Evolutionary conservation across 2,113 vertebrate genomes (phyloP).

Genomic region (Zapornia atra): DNA sequence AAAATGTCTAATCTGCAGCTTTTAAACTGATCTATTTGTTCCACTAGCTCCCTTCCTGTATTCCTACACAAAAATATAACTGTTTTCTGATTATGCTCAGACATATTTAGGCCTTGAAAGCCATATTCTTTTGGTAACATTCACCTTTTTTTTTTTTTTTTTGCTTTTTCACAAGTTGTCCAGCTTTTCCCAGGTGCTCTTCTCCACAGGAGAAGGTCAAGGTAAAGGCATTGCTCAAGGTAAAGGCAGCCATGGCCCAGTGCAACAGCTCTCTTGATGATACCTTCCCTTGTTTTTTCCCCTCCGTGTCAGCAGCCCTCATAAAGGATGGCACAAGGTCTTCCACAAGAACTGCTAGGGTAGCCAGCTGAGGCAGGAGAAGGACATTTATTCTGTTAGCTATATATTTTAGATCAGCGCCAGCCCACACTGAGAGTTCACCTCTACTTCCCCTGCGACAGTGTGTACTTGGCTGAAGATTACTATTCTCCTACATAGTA

Average conservation of each 20-base stretch:
- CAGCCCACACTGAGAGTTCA: background rate
- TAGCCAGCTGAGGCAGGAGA: background rate
- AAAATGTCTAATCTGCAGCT: background rate
- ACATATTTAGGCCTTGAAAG: background rate
- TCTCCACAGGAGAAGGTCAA: background rate
- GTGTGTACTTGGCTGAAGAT: background rate
- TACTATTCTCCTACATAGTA: background rate
- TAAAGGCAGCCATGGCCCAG: accelerated
- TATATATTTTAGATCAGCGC: background rate
- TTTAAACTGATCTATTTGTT: background rate
- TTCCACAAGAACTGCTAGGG: background rate
- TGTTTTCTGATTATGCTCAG: background rate
- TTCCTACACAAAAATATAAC: background rate
- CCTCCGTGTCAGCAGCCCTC: background rate
- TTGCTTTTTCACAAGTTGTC: background rate
- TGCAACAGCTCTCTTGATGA: background rate
- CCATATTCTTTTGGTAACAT: background rate
- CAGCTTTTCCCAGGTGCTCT: background rate
- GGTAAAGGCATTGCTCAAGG: background rate
- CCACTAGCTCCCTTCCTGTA: background rate
- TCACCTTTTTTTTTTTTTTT: background rate
- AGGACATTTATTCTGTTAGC: background rate
- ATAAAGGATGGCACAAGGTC: background rate
- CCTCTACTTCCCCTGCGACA: background rate
- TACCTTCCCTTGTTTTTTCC: background rate